Percentiles rank a stretch among this genome's conserved stretches.
Evolutionary conservation across 2,888 invertebrate genomes (phyloP).

Genomic region (Aporophyla lueneburgensis): DNA sequence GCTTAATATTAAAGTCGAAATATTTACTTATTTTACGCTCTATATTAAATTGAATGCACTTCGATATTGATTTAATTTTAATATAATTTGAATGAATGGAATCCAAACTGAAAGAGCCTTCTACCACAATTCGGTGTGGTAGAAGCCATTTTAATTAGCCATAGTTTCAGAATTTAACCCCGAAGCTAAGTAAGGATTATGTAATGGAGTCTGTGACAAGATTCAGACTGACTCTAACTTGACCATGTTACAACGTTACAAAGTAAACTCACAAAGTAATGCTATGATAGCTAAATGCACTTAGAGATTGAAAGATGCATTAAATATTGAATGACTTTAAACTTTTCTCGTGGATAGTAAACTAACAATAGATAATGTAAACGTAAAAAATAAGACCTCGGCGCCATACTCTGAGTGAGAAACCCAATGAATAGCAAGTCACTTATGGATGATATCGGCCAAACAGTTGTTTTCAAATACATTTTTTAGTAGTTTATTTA

Average conservation of each 20-base stretch:
- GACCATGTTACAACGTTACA: not conserved
- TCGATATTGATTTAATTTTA: not conserved
- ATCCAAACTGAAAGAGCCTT: not conserved
- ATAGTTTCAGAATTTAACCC: not conserved
- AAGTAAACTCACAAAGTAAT: not conserved
- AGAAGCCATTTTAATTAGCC: not conserved
- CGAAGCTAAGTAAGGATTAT: not conserved
- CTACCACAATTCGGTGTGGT: not conserved
- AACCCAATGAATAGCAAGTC: not conserved
- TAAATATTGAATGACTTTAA: not conserved
- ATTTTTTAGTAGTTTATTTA: too few relatives aligned
- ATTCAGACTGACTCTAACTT: not conserved
- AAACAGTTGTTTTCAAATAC: too few relatives aligned
- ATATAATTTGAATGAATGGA: not conserved
- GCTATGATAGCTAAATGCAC: not conserved
- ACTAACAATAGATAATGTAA: too few relatives aligned
- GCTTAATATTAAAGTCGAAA: not conserved
- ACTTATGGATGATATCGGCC: not conserved
- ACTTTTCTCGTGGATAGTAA: not conserved
- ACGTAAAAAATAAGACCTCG: not conserved
- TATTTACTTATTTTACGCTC: not conserved
- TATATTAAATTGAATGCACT: not conserved
- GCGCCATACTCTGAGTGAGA: too few relatives aligned
- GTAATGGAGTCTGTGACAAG: not conserved
- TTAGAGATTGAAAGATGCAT: not conserved